Evolutionary conservation across 2,113 vertebrate genomes (phyloP).

Genomic region (Sus scrofa): DNA sequence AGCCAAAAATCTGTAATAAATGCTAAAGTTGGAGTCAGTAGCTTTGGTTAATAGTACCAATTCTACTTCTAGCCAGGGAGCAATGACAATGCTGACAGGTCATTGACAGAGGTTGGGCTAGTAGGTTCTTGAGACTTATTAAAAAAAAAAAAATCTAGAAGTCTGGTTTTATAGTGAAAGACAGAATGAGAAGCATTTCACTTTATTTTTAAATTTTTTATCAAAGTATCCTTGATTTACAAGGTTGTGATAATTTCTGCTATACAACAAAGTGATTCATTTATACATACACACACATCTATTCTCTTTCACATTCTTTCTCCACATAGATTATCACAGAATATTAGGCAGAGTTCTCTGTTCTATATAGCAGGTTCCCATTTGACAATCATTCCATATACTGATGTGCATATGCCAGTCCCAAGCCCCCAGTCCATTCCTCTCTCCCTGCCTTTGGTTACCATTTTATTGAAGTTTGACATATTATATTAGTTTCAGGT

Average conservation of each 20-base stretch:
- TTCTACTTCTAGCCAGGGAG: background rate
- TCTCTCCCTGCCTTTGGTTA: no score
- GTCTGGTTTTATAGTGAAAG: background rate
- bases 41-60: background rate
- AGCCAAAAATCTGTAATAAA: background rate
- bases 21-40: background rate
- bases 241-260: no score
- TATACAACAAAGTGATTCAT: no score
- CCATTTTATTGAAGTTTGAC: background rate
- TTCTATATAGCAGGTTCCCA: no score
- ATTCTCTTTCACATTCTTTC: no score
- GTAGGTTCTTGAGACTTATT: background rate
- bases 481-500: background rate
- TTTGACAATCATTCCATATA: no score
- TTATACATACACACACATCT: no score
- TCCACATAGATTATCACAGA: no score
- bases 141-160: background rate
- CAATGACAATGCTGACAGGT: background rate
- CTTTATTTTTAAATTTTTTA: background rate
- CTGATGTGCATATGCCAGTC: no score
- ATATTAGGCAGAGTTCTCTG: no score
- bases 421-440: no score
- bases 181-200: background rate
- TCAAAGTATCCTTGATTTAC: background rate
- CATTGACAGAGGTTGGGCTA: background rate